Conservation (phyloP, 1,140 invertebrate species). For the Bombus difficillimus region DNA sequence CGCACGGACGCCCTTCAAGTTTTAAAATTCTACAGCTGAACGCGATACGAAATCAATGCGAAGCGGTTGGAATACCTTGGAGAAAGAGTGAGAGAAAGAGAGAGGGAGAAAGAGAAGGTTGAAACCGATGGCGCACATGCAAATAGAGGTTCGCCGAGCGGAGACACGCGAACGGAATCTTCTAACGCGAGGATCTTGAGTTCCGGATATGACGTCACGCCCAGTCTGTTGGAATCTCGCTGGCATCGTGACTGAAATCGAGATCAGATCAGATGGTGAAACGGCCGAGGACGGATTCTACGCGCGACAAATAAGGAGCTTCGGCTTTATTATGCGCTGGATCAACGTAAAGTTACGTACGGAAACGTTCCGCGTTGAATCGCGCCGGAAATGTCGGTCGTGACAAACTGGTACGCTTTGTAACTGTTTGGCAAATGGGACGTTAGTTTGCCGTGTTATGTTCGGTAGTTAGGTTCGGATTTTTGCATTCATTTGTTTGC, state of each 20-base stretch:
- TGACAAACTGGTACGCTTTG: background rate
- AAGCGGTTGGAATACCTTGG: slow-evolving; percentile 42
- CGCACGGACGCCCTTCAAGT: slow-evolving; percentile 66
- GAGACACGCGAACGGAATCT: slow-evolving; percentile 54
- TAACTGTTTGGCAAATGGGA: background rate
- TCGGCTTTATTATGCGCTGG: slow-evolving; percentile 6
- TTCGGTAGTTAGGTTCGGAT: background rate
- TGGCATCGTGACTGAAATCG: slow-evolving; percentile 69
- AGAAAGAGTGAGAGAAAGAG: background rate
- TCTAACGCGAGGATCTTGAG: slow-evolving; percentile 6
- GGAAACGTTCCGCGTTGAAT: background rate
- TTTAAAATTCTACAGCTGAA: slow-evolving; percentile 70
- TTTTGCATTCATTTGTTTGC: no score
- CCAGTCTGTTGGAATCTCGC: slow-evolving; percentile 50
- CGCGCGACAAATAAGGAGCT: slow-evolving; percentile 25
- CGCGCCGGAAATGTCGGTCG: background rate
- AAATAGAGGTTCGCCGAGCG: slow-evolving; percentile 14
- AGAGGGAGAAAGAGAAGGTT: background rate
- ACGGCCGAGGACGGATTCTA: background rate
- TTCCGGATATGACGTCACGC: slow-evolving; percentile 68
- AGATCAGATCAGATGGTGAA: slow-evolving; percentile 51
- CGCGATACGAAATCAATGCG: slow-evolving; percentile 75
- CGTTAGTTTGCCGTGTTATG: background rate
- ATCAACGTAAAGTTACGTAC: background rate
- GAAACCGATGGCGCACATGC: slow-evolving; percentile 38